A percentile compares a stretch with the other conserved stretches of the same genome.
Conservation (phyloP, 2,888 invertebrate genomes). For the Lissonota sp. region DNA sequence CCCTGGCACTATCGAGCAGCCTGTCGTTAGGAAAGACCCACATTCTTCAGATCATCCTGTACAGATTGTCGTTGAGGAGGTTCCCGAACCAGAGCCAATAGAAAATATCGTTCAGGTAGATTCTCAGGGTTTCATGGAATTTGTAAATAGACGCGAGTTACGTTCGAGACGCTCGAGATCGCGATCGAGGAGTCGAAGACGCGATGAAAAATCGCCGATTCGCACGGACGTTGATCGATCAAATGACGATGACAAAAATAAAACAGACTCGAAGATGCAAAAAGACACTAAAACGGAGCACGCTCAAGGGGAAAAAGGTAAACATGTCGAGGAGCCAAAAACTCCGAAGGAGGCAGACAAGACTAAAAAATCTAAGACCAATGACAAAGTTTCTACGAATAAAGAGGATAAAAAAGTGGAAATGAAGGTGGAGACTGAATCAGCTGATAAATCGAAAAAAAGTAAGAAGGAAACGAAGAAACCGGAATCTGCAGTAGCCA, state of each 20-base stretch:
- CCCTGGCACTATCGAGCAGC: slow-evolving; percentile 22
- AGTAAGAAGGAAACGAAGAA: slow-evolving; percentile 52
- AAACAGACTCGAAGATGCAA: slow-evolving; percentile 24
- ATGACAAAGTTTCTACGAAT: slow-evolving; percentile 1
- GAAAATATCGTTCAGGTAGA: slow-evolving; percentile 79
- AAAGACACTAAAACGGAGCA: slow-evolving; percentile 13
- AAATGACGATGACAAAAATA: slow-evolving; percentile 53
- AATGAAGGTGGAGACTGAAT: slow-evolving; percentile 10
- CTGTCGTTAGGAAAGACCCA: slow-evolving; percentile 38
- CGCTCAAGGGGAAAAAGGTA: slow-evolving; percentile 12
- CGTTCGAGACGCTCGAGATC: slow-evolving; percentile 82
- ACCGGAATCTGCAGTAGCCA: slow-evolving; percentile 20
- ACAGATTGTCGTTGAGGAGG: slow-evolving; percentile 77
- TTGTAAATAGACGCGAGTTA: slow-evolving; percentile 83
- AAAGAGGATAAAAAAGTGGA: slow-evolving; percentile 6
- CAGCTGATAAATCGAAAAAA: slow-evolving; percentile 45
- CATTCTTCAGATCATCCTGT: slow-evolving; percentile 68
- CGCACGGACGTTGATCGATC: slow-evolving; percentile 21
- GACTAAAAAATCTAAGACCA: slow-evolving; percentile 19
- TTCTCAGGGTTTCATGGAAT: slow-evolving; percentile 85
- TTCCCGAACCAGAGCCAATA: slow-evolving; percentile 75
- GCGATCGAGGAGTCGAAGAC: slow-evolving; percentile 75
- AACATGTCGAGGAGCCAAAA: slow-evolving; percentile 12
- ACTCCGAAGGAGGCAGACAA: slow-evolving; percentile 17
- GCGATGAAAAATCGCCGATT: slow-evolving; percentile 57